Evolutionary conservation across 2,797 vertebrate species (phyloP).

Genomic region (Acrocephalus scirpaceus): DNA sequence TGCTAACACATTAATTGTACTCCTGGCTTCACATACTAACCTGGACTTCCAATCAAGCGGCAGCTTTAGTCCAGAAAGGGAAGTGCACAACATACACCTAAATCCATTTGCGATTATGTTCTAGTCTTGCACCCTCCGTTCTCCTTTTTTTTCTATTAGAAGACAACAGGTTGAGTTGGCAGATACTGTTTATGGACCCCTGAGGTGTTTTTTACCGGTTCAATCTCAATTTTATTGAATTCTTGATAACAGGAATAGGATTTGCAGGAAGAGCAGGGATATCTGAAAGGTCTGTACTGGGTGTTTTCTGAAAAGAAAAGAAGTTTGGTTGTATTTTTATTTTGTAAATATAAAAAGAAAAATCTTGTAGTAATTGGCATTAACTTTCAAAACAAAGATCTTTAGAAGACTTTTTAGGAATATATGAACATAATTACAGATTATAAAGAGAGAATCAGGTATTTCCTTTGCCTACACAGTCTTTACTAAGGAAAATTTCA

Average conservation of each 20-base stretch:
- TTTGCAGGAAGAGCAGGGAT: constrained; percentile 80
- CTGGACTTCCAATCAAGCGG: constrained; percentile 80
- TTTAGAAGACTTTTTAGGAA: neutral
- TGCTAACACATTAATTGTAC: constrained; percentile 84
- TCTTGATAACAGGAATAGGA: constrained; percentile 85
- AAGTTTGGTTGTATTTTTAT: constrained; percentile 10
- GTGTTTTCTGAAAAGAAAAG: constrained; percentile 77
- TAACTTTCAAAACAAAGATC: neutral
- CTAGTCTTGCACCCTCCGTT: constrained; percentile 85
- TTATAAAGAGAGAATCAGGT: neutral
- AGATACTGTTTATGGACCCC: constrained; percentile 85
- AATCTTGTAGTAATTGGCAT: neutral
- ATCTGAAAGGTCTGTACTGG: constrained; percentile 84
- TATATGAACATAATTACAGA: neutral
- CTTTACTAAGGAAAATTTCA: neutral
- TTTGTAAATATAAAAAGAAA: neutral
- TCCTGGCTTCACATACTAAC: constrained; percentile 83
- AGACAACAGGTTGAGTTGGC: constrained; percentile 82
- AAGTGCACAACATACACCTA: constrained; percentile 79
- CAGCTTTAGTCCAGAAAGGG: constrained; percentile 79
- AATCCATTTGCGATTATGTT: constrained; percentile 79
- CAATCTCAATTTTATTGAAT: constrained; percentile 88
- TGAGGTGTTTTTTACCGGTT: constrained; percentile 86
- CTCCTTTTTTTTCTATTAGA: constrained; percentile 77
- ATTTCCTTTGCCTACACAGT: neutral